A percentile compares a stretch with the other conserved stretches of the same genome.
Conservation (phyloP, 2,113 vertebrate genomes). For the Strigops habroptila region DNA sequence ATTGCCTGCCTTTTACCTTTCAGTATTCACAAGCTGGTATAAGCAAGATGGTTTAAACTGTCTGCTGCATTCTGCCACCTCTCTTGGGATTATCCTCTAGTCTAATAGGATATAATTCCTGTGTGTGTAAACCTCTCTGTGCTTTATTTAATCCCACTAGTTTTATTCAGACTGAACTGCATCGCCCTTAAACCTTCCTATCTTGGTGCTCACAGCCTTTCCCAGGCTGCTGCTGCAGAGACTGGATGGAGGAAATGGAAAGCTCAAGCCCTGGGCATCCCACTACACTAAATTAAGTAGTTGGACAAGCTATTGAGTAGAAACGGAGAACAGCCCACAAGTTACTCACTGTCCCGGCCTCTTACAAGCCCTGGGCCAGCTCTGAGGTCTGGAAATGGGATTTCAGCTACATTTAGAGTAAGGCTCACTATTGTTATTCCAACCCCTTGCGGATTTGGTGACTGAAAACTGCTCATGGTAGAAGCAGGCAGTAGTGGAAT, state of each 20-base stretch:
- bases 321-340: not conserved
- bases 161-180: not conserved
- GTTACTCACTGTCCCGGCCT: too few relatives aligned
- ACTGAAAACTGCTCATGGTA: not conserved
- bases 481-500: not conserved
- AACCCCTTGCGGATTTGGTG: not conserved
- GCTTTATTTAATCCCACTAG: slow-evolving; percentile 8
- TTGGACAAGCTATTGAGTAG: not conserved
- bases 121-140: not conserved
- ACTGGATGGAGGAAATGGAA: not conserved
- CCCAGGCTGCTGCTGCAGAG: not conserved
- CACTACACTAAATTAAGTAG: not conserved
- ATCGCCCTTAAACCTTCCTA: not conserved
- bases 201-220: not conserved
- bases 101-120: slow-evolving; percentile 34
- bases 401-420: not conserved
- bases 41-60: slow-evolving; percentile 20
- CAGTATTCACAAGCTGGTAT: not conserved
- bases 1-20: slow-evolving; percentile 30
- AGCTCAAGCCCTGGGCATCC: not conserved
- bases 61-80: slow-evolving; percentile 25
- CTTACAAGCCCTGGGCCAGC: not conserved
- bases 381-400: not conserved
- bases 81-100: slow-evolving; percentile 32
- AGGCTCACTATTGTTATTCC: not conserved